Evolutionary conservation across 2,888 invertebrate genomes (phyloP), one percentile per base, ranked within the genome.

Genomic region (Chironomus tentans): DNA sequence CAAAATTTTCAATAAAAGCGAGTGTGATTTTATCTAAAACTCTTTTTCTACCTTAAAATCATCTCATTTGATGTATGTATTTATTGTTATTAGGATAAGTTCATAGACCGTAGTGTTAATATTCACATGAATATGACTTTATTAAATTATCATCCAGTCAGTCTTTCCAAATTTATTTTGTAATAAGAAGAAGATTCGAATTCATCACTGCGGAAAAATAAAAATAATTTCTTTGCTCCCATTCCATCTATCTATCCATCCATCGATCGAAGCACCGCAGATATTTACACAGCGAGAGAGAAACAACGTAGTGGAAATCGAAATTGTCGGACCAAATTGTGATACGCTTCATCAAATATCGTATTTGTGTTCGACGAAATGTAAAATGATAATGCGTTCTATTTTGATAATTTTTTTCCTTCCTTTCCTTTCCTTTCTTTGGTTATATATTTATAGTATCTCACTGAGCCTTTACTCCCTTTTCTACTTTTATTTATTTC

Each of bases 301-400:
- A 56, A 38, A 38, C 38, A 38, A n/a, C n/a, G n/a, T 38, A 38
- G 38, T 38, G 38, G 56, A 56, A 56, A 56, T 56, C 56, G 77
- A 77, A 77, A 78, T 77, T 77, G 79, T 79, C 79, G 78, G 78
- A 77, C 77, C 76, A 78, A 79, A 46, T 79, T 78, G 78, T 77
- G 76, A 76, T 77, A 78, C 78, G 78, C 78, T 77, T 78, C 78
- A 79, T 79, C 79, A 78, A 78, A 77, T 78, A 79, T 70, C 76
- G 15, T 56, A 56, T 70, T 70, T 77, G 78, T 78, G 78, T 77
- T 78, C 78, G 78, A 56, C 78, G 78, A 78, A 78, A 77, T 78
- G 78, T 78, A 76, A 78, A 78, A 78, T 78, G 78, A 78, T 78
- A 78, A 78, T 78, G 76, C 75, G 76, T 73, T 56, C 50, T 38